Evolutionary conservation across 2,797 vertebrate genomes (phyloP).

Genomic region (Acrossocheilus wenchowensis): DNA sequence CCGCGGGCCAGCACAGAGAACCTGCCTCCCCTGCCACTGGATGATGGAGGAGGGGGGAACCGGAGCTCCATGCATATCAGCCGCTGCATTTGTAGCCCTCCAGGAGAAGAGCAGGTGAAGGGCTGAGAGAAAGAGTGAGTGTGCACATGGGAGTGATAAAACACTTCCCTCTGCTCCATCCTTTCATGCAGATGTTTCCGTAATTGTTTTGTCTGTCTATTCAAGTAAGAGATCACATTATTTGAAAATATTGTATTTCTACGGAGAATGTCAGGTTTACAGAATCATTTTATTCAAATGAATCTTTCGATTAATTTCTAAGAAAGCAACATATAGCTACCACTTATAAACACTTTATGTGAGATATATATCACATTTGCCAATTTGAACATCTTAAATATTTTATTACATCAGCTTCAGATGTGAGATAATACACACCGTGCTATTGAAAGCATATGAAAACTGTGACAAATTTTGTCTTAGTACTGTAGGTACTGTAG

Average conservation of each 20-base stretch:
- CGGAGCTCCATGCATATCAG: constrained; percentile 74
- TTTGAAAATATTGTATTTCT: background rate
- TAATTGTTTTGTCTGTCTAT: constrained; percentile 10
- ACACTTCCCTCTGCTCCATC: constrained; percentile 15
- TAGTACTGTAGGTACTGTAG: background rate
- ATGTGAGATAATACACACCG: background rate
- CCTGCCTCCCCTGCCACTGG: constrained; percentile 81
- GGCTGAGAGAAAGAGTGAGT: constrained; percentile 18
- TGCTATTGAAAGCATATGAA: background rate
- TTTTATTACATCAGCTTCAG: background rate
- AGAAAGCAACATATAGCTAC: background rate
- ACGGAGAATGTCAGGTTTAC: background rate
- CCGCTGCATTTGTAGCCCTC: constrained; percentile 37
- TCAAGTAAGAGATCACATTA: background rate
- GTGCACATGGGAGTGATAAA: constrained; percentile 33
- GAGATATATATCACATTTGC: background rate
- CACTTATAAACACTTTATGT: background rate
- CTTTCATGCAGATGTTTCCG: constrained; percentile 6
- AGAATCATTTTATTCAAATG: background rate
- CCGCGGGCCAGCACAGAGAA: constrained; percentile 79
- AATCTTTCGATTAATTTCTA: background rate
- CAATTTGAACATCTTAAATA: background rate
- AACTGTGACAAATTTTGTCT: background rate
- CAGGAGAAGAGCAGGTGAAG: constrained; percentile 48
- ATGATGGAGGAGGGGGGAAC: constrained; percentile 85